Base-by-base conservation (phyloP, 1,140 invertebrate genomes). In the Geopemphigus sp. region DNA sequence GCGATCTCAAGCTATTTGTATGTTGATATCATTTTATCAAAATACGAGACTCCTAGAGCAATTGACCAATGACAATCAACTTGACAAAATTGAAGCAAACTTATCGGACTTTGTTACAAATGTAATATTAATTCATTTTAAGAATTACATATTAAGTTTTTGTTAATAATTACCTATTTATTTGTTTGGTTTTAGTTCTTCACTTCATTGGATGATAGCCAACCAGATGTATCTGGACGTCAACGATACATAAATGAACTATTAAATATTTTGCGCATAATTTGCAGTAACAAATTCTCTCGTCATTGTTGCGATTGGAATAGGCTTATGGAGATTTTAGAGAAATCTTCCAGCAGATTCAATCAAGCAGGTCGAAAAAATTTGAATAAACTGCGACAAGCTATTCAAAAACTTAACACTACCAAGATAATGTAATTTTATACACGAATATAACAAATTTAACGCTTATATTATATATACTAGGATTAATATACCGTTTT, bases 1-100 rank as follows among this genome's bases (percentile, higher is more conserved):
- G 59, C 87, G 89, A 81, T 87, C 87, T 82, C 90, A 91, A 84
- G 91, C 90, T 2, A 78, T 91, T 0, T 89, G 91, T 82, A 85
- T 92, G 74, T 82, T 92, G 63, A 85, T 86, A 57, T 85, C 87
- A 56, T 91, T 91, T 82, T 92, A 90, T 83, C 85, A 85, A 32
- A 88, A 90, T 82, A 84, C 86, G 54, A 83, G 88, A 81, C 83
- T 88, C 19, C 56, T 81, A 22, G 70, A 73, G 54, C 59, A 53
- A 66, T 32, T 81, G 15, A 78, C 68, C 0, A 47, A 81, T 59
- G 39, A 50, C 10, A 29, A 29, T 61, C 19, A 61, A 63, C 56
- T 78, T 19, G 57, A 78, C 24, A 14, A 26, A 47, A 78, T 78
- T 29, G 74, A 78, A 78, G 63, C 47, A 8, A 78, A 63, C 12